Conservation (phyloP, 2,888 invertebrate genomes). For the Sacculina carcini region DNA sequence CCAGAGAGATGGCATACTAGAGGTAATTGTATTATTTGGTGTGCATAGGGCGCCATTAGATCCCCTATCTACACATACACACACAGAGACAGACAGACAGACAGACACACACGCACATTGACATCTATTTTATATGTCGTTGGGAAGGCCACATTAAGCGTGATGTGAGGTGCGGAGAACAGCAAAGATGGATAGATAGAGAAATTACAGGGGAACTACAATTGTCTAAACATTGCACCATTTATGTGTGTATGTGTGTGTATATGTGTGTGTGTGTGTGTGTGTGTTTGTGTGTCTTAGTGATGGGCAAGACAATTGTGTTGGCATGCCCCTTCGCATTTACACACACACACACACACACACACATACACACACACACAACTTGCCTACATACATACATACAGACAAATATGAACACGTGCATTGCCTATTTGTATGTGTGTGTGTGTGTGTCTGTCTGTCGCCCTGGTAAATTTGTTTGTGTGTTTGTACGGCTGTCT, state of each 20-base stretch:
- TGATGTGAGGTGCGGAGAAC: too few relatives aligned
- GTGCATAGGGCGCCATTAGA: too few relatives aligned
- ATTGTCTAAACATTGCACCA: too few relatives aligned
- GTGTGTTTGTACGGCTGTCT: neutral
- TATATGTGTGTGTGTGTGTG: neutral
- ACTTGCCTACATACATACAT: neutral
- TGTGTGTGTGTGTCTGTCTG: neutral
- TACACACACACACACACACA: too few relatives aligned
- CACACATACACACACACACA: too few relatives aligned
- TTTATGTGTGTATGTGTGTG: neutral
- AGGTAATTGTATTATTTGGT: too few relatives aligned
- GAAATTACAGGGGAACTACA: too few relatives aligned
- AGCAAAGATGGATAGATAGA: too few relatives aligned
- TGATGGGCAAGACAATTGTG: neutral
- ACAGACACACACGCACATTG: neutral
- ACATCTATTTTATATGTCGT: conserved; percentile 1
- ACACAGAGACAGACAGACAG: neutral
- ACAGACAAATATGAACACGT: neutral
- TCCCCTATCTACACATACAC: neutral
- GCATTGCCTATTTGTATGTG: neutral
- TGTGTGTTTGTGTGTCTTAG: neutral
- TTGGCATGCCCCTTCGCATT: neutral
- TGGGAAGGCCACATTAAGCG: too few relatives aligned
- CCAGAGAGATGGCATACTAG: too few relatives aligned
- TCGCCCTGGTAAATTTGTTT: neutral